A percentile compares a stretch with the other conserved stretches of the same genome.
These are phyloP conservation scores for Daphoenositta chrysoptera DNA, from an alignment of 2,113 vertebrate species.

Conservation along the genomic window DNA sequence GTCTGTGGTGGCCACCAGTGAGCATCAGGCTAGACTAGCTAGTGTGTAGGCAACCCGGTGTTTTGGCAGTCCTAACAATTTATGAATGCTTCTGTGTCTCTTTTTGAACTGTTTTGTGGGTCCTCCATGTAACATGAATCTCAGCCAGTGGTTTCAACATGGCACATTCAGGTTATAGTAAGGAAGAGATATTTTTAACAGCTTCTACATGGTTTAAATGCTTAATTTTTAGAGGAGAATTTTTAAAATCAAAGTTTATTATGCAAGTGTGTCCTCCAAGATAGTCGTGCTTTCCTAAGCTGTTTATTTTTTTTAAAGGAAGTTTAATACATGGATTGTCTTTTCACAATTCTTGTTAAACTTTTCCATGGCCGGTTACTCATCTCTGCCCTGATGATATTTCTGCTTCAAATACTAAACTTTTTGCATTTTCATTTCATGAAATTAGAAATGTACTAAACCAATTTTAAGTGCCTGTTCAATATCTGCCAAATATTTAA, in stretches of 20 bases:
- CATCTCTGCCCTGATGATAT: not conserved
- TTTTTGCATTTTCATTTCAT: not conserved
- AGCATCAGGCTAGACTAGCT: not conserved
- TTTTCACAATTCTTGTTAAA: not conserved
- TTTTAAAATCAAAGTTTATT: not conserved
- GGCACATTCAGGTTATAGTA: not conserved
- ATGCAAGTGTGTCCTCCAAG: not conserved
- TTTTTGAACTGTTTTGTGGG: not conserved
- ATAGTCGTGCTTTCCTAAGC: accelerated
- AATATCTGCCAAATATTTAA: not conserved
- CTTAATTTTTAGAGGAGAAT: not conserved
- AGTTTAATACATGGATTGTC: not conserved
- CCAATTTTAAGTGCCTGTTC: not conserved
- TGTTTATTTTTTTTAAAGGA: not conserved
- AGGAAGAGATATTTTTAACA: not conserved
- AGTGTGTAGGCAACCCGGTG: not conserved
- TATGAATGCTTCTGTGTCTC: not conserved
- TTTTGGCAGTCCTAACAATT: not conserved
- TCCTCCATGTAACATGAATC: not conserved
- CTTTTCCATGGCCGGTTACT: not conserved
- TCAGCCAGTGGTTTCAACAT: not conserved
- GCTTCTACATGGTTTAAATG: not conserved
- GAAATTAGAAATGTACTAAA: not conserved
- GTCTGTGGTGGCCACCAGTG: not conserved
- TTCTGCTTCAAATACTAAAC: not conserved